Conservation (phyloP, 2,888 invertebrate genomes). For the Phaedon cochleariae region DNA sequence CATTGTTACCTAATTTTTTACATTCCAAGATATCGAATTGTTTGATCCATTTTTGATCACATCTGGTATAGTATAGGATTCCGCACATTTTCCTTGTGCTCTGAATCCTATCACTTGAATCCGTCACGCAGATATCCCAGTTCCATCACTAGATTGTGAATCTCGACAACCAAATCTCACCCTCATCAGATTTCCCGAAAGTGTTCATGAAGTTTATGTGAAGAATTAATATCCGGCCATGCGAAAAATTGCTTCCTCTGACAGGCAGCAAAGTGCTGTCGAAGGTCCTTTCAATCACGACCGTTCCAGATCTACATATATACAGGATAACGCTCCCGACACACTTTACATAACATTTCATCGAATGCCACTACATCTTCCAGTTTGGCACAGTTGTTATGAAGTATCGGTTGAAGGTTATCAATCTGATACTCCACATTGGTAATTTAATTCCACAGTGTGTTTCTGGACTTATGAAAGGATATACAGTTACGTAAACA, state of each 20-base stretch:
- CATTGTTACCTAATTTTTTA: no score
- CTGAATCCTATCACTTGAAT: neutral
- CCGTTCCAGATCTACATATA: conserved; percentile 33
- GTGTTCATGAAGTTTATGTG: conserved; percentile 36
- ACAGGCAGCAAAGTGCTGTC: conserved; percentile 37
- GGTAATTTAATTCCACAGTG: no score
- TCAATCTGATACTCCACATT: neutral
- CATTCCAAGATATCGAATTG: neutral
- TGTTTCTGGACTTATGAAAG: no score
- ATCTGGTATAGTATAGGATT: neutral
- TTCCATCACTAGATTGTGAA: conserved; percentile 15
- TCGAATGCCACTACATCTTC: neutral
- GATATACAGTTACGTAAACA: no score
- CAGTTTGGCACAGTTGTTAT: neutral
- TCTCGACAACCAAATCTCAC: conserved; percentile 23
- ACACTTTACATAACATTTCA: neutral
- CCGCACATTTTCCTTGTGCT: neutral
- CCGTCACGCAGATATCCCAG: conserved; percentile 2
- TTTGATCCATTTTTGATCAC: neutral
- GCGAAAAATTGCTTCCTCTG: conserved; percentile 40
- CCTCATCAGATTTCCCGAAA: conserved; percentile 26
- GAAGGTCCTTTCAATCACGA: conserved; percentile 40
- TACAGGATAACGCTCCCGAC: neutral
- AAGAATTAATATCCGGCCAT: conserved; percentile 37
- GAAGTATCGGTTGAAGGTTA: neutral